Conservation (phyloP, 2,888 invertebrate genomes). For the Criorhina ranunculi region DNA sequence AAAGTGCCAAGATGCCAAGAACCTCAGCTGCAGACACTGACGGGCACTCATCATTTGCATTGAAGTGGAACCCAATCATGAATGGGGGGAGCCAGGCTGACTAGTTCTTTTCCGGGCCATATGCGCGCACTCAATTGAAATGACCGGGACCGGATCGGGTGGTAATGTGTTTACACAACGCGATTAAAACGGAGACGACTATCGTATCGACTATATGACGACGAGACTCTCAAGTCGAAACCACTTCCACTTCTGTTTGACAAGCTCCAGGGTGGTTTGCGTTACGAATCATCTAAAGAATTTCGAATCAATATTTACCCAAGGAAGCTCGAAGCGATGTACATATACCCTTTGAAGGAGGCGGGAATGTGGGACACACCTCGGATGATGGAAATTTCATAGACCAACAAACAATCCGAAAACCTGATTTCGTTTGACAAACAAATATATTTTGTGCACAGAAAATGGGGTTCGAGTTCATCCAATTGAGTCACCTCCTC, state of each 20-base stretch:
- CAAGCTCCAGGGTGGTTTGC: constrained; percentile 74
- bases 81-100: constrained; percentile 1
- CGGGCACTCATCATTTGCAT: constrained; percentile 23
- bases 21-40: constrained; percentile 1
- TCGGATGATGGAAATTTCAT: constrained; percentile 61
- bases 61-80: constrained; percentile 25
- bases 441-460: constrained; percentile 64
- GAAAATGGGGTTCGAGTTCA: constrained; percentile 23
- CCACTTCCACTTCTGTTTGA: constrained; percentile 76
- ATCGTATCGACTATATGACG: constrained; percentile 10
- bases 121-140: constrained; percentile 71
- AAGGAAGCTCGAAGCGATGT: constrained; percentile 40
- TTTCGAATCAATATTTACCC: constrained; percentile 72
- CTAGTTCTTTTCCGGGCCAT: constrained; percentile 50
- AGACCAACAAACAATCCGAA: constrained; percentile 71
- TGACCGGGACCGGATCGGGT: constrained; percentile 63
- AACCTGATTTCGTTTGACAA: constrained; percentile 75
- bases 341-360: constrained; percentile 14
- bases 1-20: constrained; percentile 28
- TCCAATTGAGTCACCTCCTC: constrained; percentile 47
- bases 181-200: constrained; percentile 62
- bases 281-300: constrained; percentile 74
- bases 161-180: constrained; percentile 74
- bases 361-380: constrained; percentile 59
- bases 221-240: constrained; percentile 61